Evolutionary conservation across 2,113 vertebrate species (phyloP).

Genomic region (Chaenogobius annularis): DNA sequence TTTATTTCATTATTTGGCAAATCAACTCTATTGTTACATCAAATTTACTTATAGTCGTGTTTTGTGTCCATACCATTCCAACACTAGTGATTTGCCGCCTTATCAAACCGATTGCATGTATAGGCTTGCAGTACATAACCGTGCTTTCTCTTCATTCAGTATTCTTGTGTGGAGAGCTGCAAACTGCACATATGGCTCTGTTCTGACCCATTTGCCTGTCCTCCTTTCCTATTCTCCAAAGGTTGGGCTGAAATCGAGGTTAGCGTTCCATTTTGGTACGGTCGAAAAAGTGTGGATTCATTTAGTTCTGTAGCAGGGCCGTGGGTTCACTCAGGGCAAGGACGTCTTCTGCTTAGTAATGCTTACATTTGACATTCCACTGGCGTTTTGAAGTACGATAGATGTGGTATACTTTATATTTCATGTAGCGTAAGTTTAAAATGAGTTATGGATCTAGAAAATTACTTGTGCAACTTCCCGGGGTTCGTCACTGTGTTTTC

Average conservation of each 20-base stretch:
- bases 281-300: slow-evolving; percentile 44
- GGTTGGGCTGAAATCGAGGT: slow-evolving; percentile 64
- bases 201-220: slow-evolving; percentile 60
- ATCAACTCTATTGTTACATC: no score
- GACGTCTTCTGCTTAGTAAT: slow-evolving; percentile 44
- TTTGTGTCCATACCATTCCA: no score
- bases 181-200: slow-evolving; percentile 19
- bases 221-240: slow-evolving; percentile 54
- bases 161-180: background rate
- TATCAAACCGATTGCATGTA: no score
- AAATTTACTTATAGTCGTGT: no score
- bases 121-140: no score
- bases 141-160: background rate
- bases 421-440: background rate
- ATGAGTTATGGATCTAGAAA: no score
- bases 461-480: no score
- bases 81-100: no score
- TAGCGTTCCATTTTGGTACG: slow-evolving; percentile 49
- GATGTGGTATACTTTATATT: background rate
- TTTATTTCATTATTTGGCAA: no score
- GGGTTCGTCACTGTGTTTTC: no score
- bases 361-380: background rate
- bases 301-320: slow-evolving; percentile 40
- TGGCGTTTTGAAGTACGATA: background rate
- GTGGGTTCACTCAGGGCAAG: slow-evolving; percentile 36